Conservation (phyloP, 2,888 invertebrate species). For the Timandra comae region DNA sequence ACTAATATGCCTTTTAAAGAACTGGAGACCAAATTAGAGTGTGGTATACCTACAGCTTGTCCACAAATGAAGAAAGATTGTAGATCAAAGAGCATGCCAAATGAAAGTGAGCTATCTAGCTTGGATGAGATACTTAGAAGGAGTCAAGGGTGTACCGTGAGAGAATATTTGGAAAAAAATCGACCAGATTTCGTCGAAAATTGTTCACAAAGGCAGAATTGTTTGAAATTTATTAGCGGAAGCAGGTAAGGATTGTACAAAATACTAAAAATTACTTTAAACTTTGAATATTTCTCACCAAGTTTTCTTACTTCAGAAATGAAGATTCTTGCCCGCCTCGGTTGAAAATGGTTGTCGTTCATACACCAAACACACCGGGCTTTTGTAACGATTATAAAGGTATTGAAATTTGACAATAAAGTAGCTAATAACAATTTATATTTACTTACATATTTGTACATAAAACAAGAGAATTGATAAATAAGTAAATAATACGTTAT, state of each 20-base stretch:
- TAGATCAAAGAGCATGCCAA: slow-evolving; percentile 48
- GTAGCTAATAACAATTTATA: no score
- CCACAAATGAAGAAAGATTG: slow-evolving; percentile 26
- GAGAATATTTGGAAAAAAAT: slow-evolving; percentile 83
- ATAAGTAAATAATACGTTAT: slow-evolving; percentile 23
- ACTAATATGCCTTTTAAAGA: slow-evolving; percentile 46
- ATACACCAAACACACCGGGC: slow-evolving; percentile 40
- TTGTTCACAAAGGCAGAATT: slow-evolving; percentile 48
- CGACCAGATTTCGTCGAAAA: slow-evolving; percentile 82
- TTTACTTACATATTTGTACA: no score
- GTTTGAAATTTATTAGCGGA: slow-evolving; percentile 53
- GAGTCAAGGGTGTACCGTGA: slow-evolving; percentile 59
- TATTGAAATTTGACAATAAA: slow-evolving; percentile 24
- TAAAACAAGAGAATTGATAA: no score
- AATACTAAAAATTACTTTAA: not conserved
- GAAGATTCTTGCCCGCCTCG: slow-evolving; percentile 33
- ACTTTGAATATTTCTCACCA: slow-evolving; percentile 42
- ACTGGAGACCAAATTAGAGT: slow-evolving; percentile 43
- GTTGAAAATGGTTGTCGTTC: slow-evolving; percentile 62
- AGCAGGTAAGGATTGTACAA: slow-evolving; percentile 45
- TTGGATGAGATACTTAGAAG: slow-evolving; percentile 44
- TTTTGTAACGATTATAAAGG: slow-evolving; percentile 49
- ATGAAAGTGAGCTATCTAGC: slow-evolving; percentile 52
- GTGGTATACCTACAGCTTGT: slow-evolving; percentile 24
- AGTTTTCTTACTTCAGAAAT: slow-evolving; percentile 58